Conservation (phyloP, 2,888 invertebrate species). For the Rotaria sp. region DNA sequence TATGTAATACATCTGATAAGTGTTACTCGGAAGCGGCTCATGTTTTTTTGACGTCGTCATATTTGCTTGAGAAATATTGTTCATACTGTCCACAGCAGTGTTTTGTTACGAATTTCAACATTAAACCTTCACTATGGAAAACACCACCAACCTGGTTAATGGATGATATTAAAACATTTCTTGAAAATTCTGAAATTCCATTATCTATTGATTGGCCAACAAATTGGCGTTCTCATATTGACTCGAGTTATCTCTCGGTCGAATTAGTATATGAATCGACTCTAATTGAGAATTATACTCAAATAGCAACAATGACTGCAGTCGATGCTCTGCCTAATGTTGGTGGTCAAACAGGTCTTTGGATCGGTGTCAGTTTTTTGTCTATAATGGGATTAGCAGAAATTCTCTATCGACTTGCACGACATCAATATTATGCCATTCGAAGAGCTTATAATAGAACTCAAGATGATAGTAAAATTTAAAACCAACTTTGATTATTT, state of each 20-base stretch:
- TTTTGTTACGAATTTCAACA: background rate
- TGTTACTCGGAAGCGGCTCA: background rate
- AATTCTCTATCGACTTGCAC: background rate
- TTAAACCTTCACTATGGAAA: background rate
- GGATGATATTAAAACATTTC: background rate
- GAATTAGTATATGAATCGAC: background rate
- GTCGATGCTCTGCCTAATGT: background rate
- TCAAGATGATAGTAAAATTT: background rate
- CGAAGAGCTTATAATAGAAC: background rate
- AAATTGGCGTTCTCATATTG: background rate
- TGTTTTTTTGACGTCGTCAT: background rate
- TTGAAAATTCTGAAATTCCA: background rate
- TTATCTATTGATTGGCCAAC: background rate
- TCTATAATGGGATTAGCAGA: constrained; percentile 6
- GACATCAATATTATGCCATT: background rate
- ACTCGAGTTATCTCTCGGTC: background rate
- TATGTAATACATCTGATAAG: background rate
- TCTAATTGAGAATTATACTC: background rate
- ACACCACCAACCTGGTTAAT: background rate
- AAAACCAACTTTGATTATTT: too few relatives aligned
- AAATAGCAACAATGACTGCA: background rate
- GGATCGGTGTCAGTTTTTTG: constrained; percentile 1
- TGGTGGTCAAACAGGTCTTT: constrained; percentile 22
- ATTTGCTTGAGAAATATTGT: background rate
- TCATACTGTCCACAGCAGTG: background rate